phyloP scores from a whole-genome alignment of 2,797 vertebrate species.

The Amazonetta brasiliensis region DNA sequence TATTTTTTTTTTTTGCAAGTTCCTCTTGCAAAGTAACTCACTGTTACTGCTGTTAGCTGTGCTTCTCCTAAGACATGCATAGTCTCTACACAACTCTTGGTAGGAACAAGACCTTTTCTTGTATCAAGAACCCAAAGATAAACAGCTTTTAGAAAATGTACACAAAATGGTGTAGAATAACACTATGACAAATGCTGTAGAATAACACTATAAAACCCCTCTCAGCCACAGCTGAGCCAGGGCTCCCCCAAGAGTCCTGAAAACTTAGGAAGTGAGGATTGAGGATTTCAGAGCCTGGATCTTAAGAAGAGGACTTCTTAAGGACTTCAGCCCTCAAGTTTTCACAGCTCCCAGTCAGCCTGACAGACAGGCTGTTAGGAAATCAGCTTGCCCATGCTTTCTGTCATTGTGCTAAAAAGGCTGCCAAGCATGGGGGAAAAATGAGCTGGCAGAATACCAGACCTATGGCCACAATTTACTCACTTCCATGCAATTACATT shows the following conservation, averaged over 20 bases:
- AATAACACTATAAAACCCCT: neutral
- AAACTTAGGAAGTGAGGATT: neutral
- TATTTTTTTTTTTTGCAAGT: neutral
- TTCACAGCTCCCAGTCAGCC: neutral
- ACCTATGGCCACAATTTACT: rapidly evolving
- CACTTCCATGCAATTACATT: neutral
- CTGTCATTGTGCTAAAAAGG: neutral
- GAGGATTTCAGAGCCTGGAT: neutral
- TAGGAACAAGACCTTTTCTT: neutral
- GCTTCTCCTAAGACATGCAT: rapidly evolving
- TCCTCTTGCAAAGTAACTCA: neutral
- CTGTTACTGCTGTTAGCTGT: neutral
- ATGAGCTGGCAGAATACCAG: neutral
- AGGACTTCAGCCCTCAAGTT: neutral
- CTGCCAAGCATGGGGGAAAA: neutral
- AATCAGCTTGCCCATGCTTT: neutral
- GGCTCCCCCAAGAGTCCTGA: neutral
- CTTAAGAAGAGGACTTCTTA: neutral
- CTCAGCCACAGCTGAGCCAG: neutral
- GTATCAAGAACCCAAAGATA: neutral
- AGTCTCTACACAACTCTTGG: neutral
- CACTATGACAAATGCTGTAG: neutral
- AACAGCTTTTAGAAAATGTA: neutral
- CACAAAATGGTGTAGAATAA: neutral
- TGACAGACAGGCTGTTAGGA: neutral